phyloP scores from a whole-genome alignment of 2,113 vertebrate species.

The Siniperca knerii region DNA sequence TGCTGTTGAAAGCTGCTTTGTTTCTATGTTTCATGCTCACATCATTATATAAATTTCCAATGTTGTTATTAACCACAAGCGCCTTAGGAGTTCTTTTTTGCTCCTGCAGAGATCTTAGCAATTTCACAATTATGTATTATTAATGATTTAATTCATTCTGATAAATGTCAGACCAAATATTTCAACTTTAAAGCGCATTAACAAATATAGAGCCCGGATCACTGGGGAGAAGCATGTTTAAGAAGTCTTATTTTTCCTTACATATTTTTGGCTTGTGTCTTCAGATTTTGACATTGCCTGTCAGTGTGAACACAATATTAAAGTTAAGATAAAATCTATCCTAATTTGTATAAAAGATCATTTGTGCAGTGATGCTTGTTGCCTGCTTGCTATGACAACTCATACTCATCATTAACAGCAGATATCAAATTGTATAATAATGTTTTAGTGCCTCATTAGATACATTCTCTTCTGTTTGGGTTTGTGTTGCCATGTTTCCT shows the following conservation, averaged over 20 bases:
- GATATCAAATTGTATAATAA: background rate
- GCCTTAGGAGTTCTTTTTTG: background rate
- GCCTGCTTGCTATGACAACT: background rate
- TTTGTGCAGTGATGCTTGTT: fast-evolving
- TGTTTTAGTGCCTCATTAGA: background rate
- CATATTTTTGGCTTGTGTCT: background rate
- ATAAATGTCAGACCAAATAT: background rate
- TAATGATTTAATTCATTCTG: background rate
- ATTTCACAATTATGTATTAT: background rate
- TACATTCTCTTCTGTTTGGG: background rate
- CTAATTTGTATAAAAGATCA: background rate
- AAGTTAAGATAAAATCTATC: background rate
- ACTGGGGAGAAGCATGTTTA: background rate
- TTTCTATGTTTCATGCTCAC: background rate
- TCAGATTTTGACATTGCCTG: too few relatives aligned
- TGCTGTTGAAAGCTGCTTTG: background rate
- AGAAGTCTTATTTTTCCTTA: background rate
- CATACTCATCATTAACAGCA: background rate
- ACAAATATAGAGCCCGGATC: background rate
- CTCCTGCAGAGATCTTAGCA: slow-evolving; percentile 4
- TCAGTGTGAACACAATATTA: background rate
- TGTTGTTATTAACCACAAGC: background rate
- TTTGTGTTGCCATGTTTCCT: background rate
- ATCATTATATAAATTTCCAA: background rate
- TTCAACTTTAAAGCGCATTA: background rate